Evolutionary conservation across 2,888 invertebrate species (phyloP).

Genomic region (Caenorhabditis doughertyi): DNA sequence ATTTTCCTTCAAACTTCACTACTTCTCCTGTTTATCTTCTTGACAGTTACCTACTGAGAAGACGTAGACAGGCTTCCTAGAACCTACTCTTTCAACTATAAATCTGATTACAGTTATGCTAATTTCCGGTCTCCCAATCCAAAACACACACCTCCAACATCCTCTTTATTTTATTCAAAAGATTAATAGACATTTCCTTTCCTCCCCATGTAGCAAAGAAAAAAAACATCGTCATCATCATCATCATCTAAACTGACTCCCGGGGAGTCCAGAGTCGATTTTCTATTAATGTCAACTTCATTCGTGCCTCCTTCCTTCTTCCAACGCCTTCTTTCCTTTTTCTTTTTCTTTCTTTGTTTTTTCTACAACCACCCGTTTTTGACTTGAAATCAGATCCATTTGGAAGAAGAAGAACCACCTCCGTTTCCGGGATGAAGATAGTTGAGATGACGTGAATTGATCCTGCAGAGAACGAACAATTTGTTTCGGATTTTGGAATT

Average conservation of each 20-base stretch:
- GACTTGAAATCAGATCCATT: constrained; percentile 53
- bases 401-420: constrained; percentile 2
- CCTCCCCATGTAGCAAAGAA: constrained; percentile 3
- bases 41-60: no score
- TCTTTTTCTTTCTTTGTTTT: constrained; percentile 2
- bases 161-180: neutral
- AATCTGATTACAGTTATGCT: no score
- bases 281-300: constrained; percentile 69
- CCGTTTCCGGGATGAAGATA: constrained; percentile 3
- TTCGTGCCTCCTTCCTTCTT: constrained; percentile 33
- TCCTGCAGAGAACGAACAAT: constrained; percentile 40
- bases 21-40: no score
- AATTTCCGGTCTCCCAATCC: no score
- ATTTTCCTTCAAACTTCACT: no score
- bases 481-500: neutral
- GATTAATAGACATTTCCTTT: neutral
- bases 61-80: no score
- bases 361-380: constrained; percentile 33
- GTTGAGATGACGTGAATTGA: constrained; percentile 24
- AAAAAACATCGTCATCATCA: constrained; percentile 1
- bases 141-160: neutral
- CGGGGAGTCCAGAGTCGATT: constrained; percentile 50
- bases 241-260: neutral
- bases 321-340: neutral
- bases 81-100: no score